These are phyloP conservation scores for Hippocampus mohnikei DNA, from an alignment of 2,113 vertebrate genomes.

Conservation along the genomic window DNA sequence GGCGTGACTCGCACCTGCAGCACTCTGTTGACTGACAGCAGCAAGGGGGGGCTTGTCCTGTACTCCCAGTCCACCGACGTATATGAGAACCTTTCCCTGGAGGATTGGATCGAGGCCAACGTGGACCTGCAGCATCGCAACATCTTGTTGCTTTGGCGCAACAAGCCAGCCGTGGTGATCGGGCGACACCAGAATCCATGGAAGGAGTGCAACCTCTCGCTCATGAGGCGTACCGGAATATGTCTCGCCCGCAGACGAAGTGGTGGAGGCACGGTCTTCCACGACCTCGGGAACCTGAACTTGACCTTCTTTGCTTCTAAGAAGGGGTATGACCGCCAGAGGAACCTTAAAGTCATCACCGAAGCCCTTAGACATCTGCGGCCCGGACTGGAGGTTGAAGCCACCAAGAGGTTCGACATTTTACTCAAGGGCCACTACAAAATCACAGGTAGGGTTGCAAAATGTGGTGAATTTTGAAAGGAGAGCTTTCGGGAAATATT, in stretches of 20 bases:
- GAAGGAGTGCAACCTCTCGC: slow-evolving; percentile 83
- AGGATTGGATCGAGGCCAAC: slow-evolving; percentile 92
- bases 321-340: slow-evolving; percentile 80
- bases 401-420: slow-evolving; percentile 84
- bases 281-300: slow-evolving; percentile 95
- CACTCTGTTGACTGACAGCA: slow-evolving; percentile 4
- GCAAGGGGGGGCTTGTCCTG: slow-evolving; percentile 69
- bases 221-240: slow-evolving; percentile 75
- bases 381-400: slow-evolving; percentile 76
- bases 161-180: slow-evolving; percentile 83
- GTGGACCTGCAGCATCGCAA: slow-evolving; percentile 72
- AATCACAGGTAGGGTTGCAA: slow-evolving; percentile 72
- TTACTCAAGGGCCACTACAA: slow-evolving; percentile 81
- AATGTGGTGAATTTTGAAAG: not conserved
- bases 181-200: slow-evolving; percentile 97
- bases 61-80: slow-evolving; percentile 81
- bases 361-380: slow-evolving; percentile 75
- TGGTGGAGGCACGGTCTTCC: slow-evolving; percentile 93
- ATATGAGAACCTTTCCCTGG: slow-evolving; percentile 87
- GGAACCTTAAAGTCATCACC: slow-evolving; percentile 83
- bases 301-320: slow-evolving; percentile 91
- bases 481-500: not conserved
- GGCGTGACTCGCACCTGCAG: not conserved
- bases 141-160: slow-evolving; percentile 87
- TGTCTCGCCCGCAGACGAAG: slow-evolving; percentile 85